These are phyloP conservation scores for Dicranocentrus wangi DNA, from an alignment of 2,888 invertebrate genomes.

Conservation along the genomic window DNA sequence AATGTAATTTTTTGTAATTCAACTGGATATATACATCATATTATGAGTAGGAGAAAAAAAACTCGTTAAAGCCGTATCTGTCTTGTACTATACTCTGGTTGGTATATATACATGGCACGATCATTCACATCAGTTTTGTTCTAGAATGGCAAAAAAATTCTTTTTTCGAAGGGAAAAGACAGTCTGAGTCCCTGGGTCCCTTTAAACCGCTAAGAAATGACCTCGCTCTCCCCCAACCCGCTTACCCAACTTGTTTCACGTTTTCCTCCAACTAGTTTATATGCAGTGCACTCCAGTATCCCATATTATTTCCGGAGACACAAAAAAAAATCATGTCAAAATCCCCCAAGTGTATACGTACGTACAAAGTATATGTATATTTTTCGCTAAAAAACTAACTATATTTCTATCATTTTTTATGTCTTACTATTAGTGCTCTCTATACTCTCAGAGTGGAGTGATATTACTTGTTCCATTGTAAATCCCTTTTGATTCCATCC, in stretches of 20 bases:
- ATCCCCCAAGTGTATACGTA: neutral
- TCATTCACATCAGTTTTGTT: too few relatives aligned
- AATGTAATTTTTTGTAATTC: too few relatives aligned
- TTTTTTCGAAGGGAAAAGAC: neutral
- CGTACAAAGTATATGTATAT: neutral
- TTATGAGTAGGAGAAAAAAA: too few relatives aligned
- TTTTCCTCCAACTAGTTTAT: neutral
- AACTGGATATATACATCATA: too few relatives aligned
- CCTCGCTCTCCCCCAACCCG: neutral
- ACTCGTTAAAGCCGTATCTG: too few relatives aligned
- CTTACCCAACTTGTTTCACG: neutral
- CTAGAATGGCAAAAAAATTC: too few relatives aligned
- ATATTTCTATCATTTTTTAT: too few relatives aligned
- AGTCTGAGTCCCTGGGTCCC: conserved; percentile 1
- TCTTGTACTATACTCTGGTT: too few relatives aligned
- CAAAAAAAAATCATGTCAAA: neutral
- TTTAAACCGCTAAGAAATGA: neutral
- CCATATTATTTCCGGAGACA: neutral
- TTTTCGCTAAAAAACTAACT: neutral
- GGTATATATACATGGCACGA: too few relatives aligned
- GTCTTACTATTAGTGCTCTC: too few relatives aligned
- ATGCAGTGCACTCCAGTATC: neutral
- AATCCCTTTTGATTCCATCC: conserved; percentile 32
- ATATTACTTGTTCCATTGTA: conserved; percentile 7
- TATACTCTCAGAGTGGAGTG: neutral